Conservation (phyloP, 1,140 invertebrate species). For the Uloborus diversus region DNA sequence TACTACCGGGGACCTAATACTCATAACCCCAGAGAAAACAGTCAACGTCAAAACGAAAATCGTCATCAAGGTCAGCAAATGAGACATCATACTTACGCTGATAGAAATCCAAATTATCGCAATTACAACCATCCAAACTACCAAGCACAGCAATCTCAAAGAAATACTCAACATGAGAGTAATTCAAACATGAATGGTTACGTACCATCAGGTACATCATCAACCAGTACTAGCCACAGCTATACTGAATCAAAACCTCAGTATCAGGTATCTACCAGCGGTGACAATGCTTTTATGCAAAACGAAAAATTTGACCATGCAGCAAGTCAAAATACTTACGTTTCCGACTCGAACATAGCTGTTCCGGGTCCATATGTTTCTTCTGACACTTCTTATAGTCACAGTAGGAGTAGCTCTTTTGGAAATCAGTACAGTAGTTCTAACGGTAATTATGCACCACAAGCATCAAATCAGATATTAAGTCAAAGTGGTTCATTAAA, state of each 20-base stretch:
- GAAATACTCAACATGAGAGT: too few species aligned
- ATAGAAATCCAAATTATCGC: not conserved
- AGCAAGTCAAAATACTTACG: constrained; percentile 21
- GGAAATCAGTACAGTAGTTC: not conserved
- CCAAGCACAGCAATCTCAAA: too few species aligned
- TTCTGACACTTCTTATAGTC: not conserved
- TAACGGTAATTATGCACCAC: not conserved
- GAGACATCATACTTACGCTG: too few species aligned
- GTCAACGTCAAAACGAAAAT: too few species aligned
- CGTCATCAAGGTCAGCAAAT: too few species aligned
- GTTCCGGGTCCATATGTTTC: not conserved
- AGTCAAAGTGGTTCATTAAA: too few species aligned
- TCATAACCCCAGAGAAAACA: too few species aligned
- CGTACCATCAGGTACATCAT: constrained; percentile 14
- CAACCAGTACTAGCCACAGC: constrained; percentile 29
- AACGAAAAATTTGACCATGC: constrained; percentile 40
- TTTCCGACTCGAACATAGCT: constrained; percentile 3
- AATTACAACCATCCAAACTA: not conserved
- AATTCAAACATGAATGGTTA: constrained; percentile 27
- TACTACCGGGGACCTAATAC: too few species aligned
- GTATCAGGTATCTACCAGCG: not conserved
- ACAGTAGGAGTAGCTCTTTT: not conserved
- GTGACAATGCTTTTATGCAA: not conserved
- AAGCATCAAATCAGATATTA: constrained; percentile 4
- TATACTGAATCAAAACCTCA: not conserved